Evolutionary conservation across 1,140 invertebrate species (phyloP).

Genomic region (Drosophila lini): DNA sequence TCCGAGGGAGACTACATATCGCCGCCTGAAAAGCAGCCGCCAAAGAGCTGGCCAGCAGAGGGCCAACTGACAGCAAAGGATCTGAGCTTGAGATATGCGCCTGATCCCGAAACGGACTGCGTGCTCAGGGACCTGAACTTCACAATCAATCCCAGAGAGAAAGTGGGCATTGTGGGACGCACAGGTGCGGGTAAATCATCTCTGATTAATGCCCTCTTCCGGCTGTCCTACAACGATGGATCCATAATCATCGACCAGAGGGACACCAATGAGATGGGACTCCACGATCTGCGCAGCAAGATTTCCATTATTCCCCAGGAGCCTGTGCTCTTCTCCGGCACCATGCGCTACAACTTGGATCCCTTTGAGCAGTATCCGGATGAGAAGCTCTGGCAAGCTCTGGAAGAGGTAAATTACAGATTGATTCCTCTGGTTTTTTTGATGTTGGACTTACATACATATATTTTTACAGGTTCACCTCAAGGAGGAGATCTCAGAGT

Average conservation of each 20-base stretch:
- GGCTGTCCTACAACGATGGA: constrained; percentile 86
- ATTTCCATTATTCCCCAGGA: constrained; percentile 90
- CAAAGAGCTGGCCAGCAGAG: constrained; percentile 88
- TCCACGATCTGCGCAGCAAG: constrained; percentile 85
- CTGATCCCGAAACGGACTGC: constrained; percentile 85
- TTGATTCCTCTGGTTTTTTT: background rate
- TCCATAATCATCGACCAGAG: constrained; percentile 87
- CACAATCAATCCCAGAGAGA: constrained; percentile 83
- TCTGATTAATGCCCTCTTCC: constrained; percentile 89
- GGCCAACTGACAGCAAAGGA: constrained; percentile 89
- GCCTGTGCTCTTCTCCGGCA: constrained; percentile 88
- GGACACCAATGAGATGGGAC: constrained; percentile 86
- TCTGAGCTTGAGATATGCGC: constrained; percentile 86
- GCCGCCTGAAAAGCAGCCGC: constrained; percentile 87
- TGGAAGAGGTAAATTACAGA: constrained; percentile 88
- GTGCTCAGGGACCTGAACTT: constrained; percentile 88
- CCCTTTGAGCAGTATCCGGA: constrained; percentile 91
- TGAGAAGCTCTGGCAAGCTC: constrained; percentile 91
- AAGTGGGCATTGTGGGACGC: constrained; percentile 90
- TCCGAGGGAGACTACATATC: constrained; percentile 87
- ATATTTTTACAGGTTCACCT: constrained; percentile 77
- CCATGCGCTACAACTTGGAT: constrained; percentile 89
- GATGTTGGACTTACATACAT: background rate
- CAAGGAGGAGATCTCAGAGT: constrained; percentile 87
- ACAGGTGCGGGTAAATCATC: constrained; percentile 95